Base-by-base conservation (phyloP, 2,113 vertebrate genomes). In the Anhinga anhinga region DNA sequence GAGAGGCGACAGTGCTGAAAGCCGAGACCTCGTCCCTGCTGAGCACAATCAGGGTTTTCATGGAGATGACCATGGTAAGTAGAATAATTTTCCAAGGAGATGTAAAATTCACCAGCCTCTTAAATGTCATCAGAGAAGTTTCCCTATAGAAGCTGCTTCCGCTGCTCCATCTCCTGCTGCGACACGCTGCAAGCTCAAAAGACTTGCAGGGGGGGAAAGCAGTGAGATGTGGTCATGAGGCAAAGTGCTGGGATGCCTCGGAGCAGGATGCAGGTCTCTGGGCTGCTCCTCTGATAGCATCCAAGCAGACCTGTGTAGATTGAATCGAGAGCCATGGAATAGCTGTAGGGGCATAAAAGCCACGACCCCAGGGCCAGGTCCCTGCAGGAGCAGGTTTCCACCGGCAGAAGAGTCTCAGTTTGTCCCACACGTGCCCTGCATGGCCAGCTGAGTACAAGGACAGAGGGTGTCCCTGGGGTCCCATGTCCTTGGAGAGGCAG, bases 1-100 rank as follows among this genome's bases (percentile, higher is more conserved):
- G 82, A 71, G 65, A 67, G 52, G 90, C 7, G 7, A 82, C 16
- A 89, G 67, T 2, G 0, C 59, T 0, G 56, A 94, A n/a, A 96
- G 86, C 53, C 84, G 2, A 72, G 94, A 86, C 34, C 80, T 89
- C 2, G 1, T 91, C 49, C 91, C 95, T 40, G 50, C 78, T 20
- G 88, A 97, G 95, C 87, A 84, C 77, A 92, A 96, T 74, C 96
- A 97, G 90, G 25, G 0, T 23, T 87, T 95, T 34, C 92, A 70
- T 38, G 69, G 82, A 95, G 69, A 88, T 5, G 4, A 76, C 73
- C 22, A 6, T 14, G 97, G 98, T 98, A 78, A 98, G 98, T 58
- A 62, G 62, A 50, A 42, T 38, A 8, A 70, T 52, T 95, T 86
- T 53, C 73, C 66, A 83, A 61, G 45, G 88, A 9, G 52, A 62